Evolutionary conservation across 1,140 invertebrate species (phyloP), one percentile per base, ranked within the genome.

Genomic region (Capitella teleta): DNA sequence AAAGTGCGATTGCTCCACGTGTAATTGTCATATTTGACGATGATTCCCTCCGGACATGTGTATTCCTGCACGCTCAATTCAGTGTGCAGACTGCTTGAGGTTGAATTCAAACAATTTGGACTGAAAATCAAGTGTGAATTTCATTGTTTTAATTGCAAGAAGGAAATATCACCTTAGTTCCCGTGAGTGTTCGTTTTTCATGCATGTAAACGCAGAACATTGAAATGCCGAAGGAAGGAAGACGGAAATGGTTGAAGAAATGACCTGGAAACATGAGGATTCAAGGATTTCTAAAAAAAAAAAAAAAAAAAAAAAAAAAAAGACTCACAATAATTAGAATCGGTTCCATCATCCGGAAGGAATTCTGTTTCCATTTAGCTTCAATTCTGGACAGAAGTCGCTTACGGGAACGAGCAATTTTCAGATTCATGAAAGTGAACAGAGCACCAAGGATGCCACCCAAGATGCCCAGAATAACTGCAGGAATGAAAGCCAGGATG

Each of bases 351-450:
- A 70, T 43, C 24, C 62, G 58, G 18, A 62, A 16, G 0, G 64
- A n/a, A 53, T 66, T 65, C 52, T 63, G 61, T 5, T 59, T 23
- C 16, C 52, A 40, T 12, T 16, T 48, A 26, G 37, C 46, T 37
- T 51, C 42, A 14, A 71, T 61, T 18, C 54, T 28, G 21, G 34
- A 26, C 14, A 47, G 26, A 12, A 52, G 2, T 28, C 25, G 24
- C 23, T 45, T 36, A 1, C 53, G 49, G 10, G 38, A 14, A 24
- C 43, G 53, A 8, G 87, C 82, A 3, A 96, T 75, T 66, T 80
- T 85, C 48, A 84, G 86, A 66, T 97, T 96, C 4, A 94, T 72
- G 54, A 82, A 74, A 70, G 93, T 95, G 82, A 89, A 97, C 3
- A 88, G 63, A 14, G 92, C 85, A 1, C 93, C 93, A 0, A 85